phyloP scores from a whole-genome alignment of 1,140 invertebrate species.

The Probaryconus sp. region DNA sequence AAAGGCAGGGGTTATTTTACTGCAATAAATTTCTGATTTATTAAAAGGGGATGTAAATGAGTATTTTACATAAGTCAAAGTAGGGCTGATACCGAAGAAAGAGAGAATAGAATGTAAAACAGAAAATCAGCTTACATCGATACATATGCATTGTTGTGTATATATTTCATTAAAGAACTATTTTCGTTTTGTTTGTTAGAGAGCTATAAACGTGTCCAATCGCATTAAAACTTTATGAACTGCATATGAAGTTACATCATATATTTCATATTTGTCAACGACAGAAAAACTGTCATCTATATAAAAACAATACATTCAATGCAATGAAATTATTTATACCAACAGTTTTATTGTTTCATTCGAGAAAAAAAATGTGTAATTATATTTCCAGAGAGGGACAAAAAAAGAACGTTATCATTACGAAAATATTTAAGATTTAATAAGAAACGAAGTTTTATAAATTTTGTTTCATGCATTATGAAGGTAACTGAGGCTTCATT shows the following conservation, averaged over 20 bases:
- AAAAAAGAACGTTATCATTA: too few relatives aligned
- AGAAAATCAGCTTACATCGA: constrained; percentile 33
- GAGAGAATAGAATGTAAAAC: constrained; percentile 21
- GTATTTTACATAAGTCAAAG: constrained; percentile 23
- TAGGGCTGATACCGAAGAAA: constrained; percentile 15
- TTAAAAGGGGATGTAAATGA: constrained; percentile 37
- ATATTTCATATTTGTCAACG: too few relatives aligned
- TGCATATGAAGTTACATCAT: too few relatives aligned
- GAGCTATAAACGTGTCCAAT: too few relatives aligned
- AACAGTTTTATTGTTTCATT: too few relatives aligned
- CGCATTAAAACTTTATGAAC: too few relatives aligned
- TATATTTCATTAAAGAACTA: constrained; percentile 4
- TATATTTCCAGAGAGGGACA: too few relatives aligned
- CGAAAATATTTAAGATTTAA: too few relatives aligned
- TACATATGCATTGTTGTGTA: constrained; percentile 8
- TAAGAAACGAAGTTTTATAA: constrained; percentile 1
- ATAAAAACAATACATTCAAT: too few relatives aligned
- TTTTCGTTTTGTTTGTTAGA: not conserved
- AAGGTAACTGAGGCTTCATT: constrained; percentile 35
- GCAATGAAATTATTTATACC: too few relatives aligned
- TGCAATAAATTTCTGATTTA: constrained; percentile 45
- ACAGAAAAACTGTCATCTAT: too few relatives aligned
- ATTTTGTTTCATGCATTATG: not conserved
- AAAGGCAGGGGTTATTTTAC: constrained; percentile 37
- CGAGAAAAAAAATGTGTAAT: too few relatives aligned